Evolutionary conservation across 2,797 vertebrate species (phyloP), one percentile per base, ranked within the genome.

Genomic region (Spinus pinus): DNA sequence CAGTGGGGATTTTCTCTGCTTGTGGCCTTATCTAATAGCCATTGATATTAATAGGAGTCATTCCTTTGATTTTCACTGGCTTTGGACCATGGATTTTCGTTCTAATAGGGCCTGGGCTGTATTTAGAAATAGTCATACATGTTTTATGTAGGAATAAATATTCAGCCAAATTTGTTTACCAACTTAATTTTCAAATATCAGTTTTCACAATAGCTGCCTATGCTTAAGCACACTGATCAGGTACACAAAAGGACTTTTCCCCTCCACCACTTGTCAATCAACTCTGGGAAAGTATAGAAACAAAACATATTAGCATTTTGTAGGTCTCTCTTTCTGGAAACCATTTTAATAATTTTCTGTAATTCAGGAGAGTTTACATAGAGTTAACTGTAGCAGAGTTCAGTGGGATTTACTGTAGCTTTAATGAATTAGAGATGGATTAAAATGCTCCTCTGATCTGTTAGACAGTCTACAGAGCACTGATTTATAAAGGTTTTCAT

Each of bases 401-500:
- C 9, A 4, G 37, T 70, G 69, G 89, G 90, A 96, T 97, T 95
- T 95, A 91, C 66, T 93, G 72, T 90, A 89, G 37, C 39, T 97
- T 96, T 96, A 97, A 95, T 92, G 71, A 97, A 84, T 83, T 93
- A 90, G 72, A 88, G 49, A 88, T 21, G 25, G 70, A 96, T 91
- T 75, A 91, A 90, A 95, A 96, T 88, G 16, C 33, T 58, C 85
- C 58, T 94, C 83, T 95, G 58, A 93, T 96, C 95, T 92, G 58
- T 92, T 95, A 69, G 61, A 81, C 86, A 96, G 90, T 77, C 81
- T 91, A 71, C 84, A 94, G 85, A 96, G 91, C 95, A 80, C 72
- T 94, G 83, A 95, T 97, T 97, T 95, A 90, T 88, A 85, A 94
- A 95, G 86, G 96, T 96, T 97, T 96, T 97, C 86, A 94, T 96